Conservation (phyloP, 2,797 vertebrate species). For the Lycodopsis pacificus region DNA sequence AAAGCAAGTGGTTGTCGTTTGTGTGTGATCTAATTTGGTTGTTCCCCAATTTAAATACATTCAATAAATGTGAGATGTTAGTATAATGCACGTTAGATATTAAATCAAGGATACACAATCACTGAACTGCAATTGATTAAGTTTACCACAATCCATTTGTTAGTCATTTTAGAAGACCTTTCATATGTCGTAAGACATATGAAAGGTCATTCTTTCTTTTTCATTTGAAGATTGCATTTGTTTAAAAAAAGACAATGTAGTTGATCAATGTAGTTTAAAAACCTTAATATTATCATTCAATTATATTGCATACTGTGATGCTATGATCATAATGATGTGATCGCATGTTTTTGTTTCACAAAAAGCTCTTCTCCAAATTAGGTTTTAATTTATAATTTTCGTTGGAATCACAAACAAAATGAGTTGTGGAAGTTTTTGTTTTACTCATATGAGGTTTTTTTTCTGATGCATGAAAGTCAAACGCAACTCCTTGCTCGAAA, state of each 20-base stretch:
- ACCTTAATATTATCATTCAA: neutral
- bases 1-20: neutral
- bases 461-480: neutral
- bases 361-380: neutral
- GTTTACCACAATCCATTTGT: neutral
- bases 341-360: neutral
- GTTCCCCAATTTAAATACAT: neutral
- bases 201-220: no score
- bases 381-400: neutral
- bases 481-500: neutral
- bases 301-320: neutral
- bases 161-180: neutral
- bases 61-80: neutral
- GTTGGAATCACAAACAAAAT: neutral
- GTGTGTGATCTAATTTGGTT: neutral
- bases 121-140: neutral
- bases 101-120: neutral
- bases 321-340: neutral
- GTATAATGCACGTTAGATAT: neutral
- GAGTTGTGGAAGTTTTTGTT: neutral
- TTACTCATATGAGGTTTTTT: neutral
- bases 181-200: neutral
- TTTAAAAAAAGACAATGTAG: neutral
- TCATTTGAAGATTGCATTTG: neutral
- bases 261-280: neutral